phyloP scores from a whole-genome alignment of 1,140 invertebrate genomes.

The Atopsyche davidsoni region DNA sequence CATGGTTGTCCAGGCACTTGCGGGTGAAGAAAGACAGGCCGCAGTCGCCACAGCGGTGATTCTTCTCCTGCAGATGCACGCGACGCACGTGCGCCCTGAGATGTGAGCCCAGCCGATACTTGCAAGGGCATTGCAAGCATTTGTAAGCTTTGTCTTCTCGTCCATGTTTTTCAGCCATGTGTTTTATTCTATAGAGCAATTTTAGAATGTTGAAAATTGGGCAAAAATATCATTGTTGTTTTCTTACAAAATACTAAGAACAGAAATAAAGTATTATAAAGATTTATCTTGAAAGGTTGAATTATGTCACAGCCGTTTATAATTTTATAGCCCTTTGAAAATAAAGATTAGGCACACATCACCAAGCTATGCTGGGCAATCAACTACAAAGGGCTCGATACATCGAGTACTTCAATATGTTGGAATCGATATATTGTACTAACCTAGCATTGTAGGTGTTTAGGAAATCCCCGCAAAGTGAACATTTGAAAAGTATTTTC shows the following conservation, averaged over 20 bases:
- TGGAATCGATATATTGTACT: too few species aligned
- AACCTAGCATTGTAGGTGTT: constrained; percentile 28
- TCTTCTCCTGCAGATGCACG: constrained; percentile 39
- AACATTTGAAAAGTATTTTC: constrained; percentile 27
- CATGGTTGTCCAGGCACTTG: constrained; percentile 42
- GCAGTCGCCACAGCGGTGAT: constrained; percentile 40
- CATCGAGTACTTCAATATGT: too few species aligned
- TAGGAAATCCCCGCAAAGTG: constrained; percentile 18
- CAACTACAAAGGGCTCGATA: too few species aligned
- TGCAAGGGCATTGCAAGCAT: constrained; percentile 37
- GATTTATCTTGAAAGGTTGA: too few species aligned
- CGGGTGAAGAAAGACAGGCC: constrained; percentile 37
- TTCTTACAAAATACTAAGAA: not conserved
- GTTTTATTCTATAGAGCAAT: constrained; percentile 43
- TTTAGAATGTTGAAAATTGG: too few species aligned
- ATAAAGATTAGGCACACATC: too few species aligned
- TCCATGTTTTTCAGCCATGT: constrained; percentile 40
- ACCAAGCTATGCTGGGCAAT: too few species aligned
- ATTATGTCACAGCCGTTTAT: too few species aligned
- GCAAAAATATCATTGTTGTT: not conserved
- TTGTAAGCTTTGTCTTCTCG: constrained; percentile 32
- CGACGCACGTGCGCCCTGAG: constrained; percentile 36
- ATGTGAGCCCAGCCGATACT: constrained; percentile 38
- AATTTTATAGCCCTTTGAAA: too few species aligned
- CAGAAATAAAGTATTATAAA: not conserved